Evolutionary conservation across 2,113 vertebrate species (phyloP), one percentile per base, ranked within the genome.

Genomic region (Gymnocephalus cernua): DNA sequence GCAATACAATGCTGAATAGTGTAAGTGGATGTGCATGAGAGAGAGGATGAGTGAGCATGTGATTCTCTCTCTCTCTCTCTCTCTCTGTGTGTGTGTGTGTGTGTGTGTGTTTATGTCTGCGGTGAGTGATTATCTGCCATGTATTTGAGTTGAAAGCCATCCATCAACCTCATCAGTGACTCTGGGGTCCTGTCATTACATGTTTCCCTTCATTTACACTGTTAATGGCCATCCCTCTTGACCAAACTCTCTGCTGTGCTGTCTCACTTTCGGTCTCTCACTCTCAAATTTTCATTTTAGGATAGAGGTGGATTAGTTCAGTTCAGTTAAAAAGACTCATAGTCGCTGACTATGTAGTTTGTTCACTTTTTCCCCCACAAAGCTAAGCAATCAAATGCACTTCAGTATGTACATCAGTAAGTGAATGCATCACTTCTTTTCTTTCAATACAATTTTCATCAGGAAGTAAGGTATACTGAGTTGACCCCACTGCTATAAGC

Each of bases 91-190:
- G 79, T 54, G 35, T 19, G 78, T 56, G 44, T 73, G 53, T 70
- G 70, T 72, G 61, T 69, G 41, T 74, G 79, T 82, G 76, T 82
- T 61, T 76, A 29, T 68, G 87, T 87, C 66, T 71, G 74, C 71
- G 35, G 70, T 92, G 92, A 93, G 79, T 82, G 87, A 94, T 92
- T 84, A 87, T 83, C 85, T 89, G 92, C 88, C 87, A 77, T 70
- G 66, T 88, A 72, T 89, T 80, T 81, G 76, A 85, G 84, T 66
- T 64, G 84, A 89, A 82, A 87, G 62, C 79, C 84, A 94, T 94
- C 87, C 87, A 90, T 94, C 92, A 93, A 62, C 82, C 90, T 90
- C 86, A 88, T 91, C 88, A 92, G 86, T 84, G 86, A 85, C 89
- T 88, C 86, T 61, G 69, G 83, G 81, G 77, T 85, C 77, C 83